Evolutionary conservation across 2,888 invertebrate species (phyloP).

Genomic region (Tiliacea aurago): DNA sequence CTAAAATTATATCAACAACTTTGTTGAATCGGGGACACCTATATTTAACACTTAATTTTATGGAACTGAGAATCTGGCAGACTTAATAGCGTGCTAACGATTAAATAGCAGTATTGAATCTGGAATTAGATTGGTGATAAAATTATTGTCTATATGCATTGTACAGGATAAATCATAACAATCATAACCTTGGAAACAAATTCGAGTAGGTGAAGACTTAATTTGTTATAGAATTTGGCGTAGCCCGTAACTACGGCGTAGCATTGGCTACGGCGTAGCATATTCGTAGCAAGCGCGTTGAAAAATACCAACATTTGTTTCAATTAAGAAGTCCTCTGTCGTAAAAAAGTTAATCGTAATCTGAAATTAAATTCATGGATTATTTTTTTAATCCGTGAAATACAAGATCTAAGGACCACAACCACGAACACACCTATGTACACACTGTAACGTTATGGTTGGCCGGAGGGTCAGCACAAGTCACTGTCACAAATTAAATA

Average conservation of each 20-base stretch:
- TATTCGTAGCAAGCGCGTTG: slow-evolving; percentile 5
- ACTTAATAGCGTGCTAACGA: neutral
- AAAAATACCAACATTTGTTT: neutral
- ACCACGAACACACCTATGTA: neutral
- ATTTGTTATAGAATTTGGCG: neutral
- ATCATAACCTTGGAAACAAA: neutral
- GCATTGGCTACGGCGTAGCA: slow-evolving; percentile 8
- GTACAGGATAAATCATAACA: neutral
- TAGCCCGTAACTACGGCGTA: slow-evolving; percentile 11
- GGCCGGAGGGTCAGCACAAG: too few relatives aligned
- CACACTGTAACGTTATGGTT: neutral
- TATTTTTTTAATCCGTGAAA: neutral
- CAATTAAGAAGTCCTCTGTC: neutral
- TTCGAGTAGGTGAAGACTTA: neutral
- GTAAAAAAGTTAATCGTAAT: neutral
- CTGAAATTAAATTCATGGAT: neutral
- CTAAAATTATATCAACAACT: slow-evolving; percentile 58
- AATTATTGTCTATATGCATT: neutral
- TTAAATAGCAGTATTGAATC: neutral
- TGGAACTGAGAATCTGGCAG: slow-evolving; percentile 5
- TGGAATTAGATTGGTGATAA: neutral
- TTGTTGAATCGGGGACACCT: slow-evolving; percentile 30
- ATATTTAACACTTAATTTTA: slow-evolving; percentile 42
- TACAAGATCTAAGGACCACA: neutral
- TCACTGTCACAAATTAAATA: too few relatives aligned